phyloP scores from a whole-genome alignment of 1,140 invertebrate genomes.

The Caerostris darwini region DNA sequence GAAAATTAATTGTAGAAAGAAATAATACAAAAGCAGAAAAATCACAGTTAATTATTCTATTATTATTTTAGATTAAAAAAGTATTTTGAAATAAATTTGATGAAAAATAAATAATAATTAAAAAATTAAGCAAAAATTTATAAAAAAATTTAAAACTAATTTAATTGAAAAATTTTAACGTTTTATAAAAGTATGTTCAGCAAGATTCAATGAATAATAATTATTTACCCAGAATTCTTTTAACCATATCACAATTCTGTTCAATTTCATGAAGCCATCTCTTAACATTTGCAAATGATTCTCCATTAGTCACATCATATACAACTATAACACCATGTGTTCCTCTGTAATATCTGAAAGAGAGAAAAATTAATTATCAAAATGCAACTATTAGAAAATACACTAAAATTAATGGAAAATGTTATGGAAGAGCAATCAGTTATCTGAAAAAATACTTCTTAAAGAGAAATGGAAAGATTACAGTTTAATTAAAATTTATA shows the following conservation, averaged over 20 bases:
- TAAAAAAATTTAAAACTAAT: too few relatives aligned
- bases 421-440: background rate
- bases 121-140: too few relatives aligned
- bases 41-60: too few relatives aligned
- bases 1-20: too few relatives aligned
- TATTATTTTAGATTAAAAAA: too few relatives aligned
- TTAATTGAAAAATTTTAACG: too few relatives aligned
- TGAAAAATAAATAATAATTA: too few relatives aligned
- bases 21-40: too few relatives aligned
- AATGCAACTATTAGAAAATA: background rate
- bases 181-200: too few relatives aligned
- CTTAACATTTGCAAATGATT: conserved; percentile 99
- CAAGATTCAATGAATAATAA: background rate
- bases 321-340: conserved; percentile 99
- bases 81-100: too few relatives aligned
- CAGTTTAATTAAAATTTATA: background rate
- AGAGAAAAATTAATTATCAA: background rate
- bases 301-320: conserved; percentile 99
- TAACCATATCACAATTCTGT: conserved; percentile 99
- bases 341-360: conserved; percentile 95
- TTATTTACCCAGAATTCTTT: conserved; percentile 95
- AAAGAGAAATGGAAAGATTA: too few relatives aligned
- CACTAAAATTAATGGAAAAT: background rate
- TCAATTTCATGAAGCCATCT: conserved; percentile 96
- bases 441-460: too few relatives aligned